Conservation (phyloP, 2,797 vertebrate species). For the Oreochromis grahami region DNA sequence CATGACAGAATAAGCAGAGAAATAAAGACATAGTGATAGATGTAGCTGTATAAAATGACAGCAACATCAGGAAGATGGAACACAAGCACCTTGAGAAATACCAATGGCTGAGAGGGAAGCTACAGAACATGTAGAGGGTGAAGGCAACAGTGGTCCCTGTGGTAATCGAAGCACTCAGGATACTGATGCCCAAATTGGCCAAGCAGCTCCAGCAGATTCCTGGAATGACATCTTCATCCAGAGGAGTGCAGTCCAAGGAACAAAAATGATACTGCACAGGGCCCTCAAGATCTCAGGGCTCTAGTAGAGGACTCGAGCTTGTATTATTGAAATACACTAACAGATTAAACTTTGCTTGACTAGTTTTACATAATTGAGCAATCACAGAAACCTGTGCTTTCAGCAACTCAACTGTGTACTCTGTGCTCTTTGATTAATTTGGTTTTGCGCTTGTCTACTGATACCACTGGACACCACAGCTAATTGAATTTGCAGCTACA, state of each 20-base stretch:
- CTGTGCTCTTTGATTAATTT: not conserved
- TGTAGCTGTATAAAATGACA: not conserved
- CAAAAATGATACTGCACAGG: not conserved
- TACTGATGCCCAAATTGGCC: not conserved
- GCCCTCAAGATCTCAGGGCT: not conserved
- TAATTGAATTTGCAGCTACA: slow-evolving; percentile 30
- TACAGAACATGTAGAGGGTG: not conserved
- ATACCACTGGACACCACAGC: not conserved
- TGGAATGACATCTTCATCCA: not conserved
- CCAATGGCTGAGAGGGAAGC: not conserved
- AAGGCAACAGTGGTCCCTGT: not conserved
- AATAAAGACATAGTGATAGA: not conserved
- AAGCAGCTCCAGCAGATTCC: not conserved
- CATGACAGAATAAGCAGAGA: not conserved
- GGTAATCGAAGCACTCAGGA: not conserved
- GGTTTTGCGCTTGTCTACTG: not conserved
- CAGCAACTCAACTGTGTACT: not conserved
- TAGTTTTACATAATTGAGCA: not conserved
- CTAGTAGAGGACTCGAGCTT: not conserved
- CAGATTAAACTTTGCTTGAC: not conserved
- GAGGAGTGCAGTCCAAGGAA: not conserved
- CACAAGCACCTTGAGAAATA: not conserved
- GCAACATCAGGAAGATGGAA: not conserved
- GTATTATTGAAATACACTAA: not conserved
- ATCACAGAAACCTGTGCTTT: not conserved